Evolutionary conservation across 2,888 invertebrate genomes (phyloP).

Genomic region (Drosophila histrio): DNA sequence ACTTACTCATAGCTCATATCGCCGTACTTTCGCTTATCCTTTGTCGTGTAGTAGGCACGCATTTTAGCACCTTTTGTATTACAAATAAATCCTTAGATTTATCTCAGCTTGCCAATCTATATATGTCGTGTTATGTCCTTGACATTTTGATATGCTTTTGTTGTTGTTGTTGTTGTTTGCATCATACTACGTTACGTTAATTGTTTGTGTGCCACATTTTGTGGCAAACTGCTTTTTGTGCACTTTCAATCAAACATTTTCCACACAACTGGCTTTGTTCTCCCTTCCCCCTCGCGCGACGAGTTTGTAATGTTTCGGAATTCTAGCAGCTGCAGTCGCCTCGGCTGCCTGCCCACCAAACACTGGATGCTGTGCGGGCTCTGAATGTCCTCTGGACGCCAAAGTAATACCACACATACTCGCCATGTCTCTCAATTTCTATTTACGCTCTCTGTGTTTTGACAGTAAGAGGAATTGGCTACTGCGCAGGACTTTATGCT

Average conservation of each 20-base stretch:
- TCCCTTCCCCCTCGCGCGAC: not conserved
- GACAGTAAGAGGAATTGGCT: slow-evolving; percentile 23
- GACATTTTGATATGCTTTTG: slow-evolving; percentile 50
- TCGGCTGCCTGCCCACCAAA: slow-evolving; percentile 48
- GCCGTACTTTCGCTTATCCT: slow-evolving; percentile 76
- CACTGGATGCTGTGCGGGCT: slow-evolving; percentile 67
- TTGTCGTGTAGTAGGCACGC: slow-evolving; percentile 74
- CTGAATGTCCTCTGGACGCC: slow-evolving; percentile 30
- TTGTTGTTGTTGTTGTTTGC: slow-evolving; percentile 2
- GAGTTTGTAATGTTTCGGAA: not conserved
- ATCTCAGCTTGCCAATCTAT: slow-evolving; percentile 7
- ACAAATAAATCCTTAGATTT: slow-evolving; percentile 28
- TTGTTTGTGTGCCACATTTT: slow-evolving; percentile 58
- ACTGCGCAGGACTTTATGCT: slow-evolving; percentile 39
- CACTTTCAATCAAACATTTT: slow-evolving; percentile 63
- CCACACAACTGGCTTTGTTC: slow-evolving; percentile 45
- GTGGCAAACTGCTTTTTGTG: slow-evolving; percentile 37
- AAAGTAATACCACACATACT: slow-evolving; percentile 1
- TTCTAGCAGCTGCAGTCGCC: slow-evolving; percentile 41
- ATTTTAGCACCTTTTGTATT: slow-evolving; percentile 54
- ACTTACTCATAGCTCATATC: slow-evolving; percentile 81
- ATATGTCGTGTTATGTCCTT: slow-evolving; percentile 51
- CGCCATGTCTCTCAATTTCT: not conserved
- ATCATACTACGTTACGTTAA: slow-evolving; percentile 39
- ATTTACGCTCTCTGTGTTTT: slow-evolving; percentile 40